Conservation (phyloP, 2,888 invertebrate species). For the Amiota mariae region DNA sequence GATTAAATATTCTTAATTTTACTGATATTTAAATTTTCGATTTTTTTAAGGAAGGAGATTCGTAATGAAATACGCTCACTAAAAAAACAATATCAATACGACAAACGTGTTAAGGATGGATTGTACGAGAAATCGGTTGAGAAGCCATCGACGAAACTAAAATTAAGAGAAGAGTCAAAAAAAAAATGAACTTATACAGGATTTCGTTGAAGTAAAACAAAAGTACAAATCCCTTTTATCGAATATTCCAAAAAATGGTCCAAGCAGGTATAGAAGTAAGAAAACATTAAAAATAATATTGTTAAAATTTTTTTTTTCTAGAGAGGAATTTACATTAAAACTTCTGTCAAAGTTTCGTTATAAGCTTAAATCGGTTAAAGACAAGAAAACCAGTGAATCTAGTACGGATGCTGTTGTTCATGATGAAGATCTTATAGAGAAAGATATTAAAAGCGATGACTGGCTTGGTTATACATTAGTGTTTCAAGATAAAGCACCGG, state of each 20-base stretch:
- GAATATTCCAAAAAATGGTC: slow-evolving; percentile 81
- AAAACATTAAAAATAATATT: not conserved
- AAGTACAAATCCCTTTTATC: slow-evolving; percentile 76
- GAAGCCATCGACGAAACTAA: slow-evolving; percentile 61
- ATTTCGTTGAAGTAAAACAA: slow-evolving; percentile 78
- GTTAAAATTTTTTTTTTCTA: slow-evolving; percentile 30
- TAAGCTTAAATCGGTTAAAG: slow-evolving; percentile 82
- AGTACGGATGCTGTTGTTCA: slow-evolving; percentile 64
- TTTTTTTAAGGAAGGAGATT: slow-evolving; percentile 78
- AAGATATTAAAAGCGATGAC: slow-evolving; percentile 68
- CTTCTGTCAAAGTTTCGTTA: slow-evolving; percentile 88
- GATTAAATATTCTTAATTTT: slow-evolving; percentile 68
- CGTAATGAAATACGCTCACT: slow-evolving; percentile 83
- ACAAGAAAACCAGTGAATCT: slow-evolving; percentile 71
- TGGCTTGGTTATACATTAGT: slow-evolving; percentile 71
- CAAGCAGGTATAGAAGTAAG: slow-evolving; percentile 73
- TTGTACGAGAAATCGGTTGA: slow-evolving; percentile 72
- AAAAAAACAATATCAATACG: slow-evolving; percentile 79
- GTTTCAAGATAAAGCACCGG: slow-evolving; percentile 78
- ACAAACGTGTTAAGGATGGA: slow-evolving; percentile 76
- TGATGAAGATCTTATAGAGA: slow-evolving; percentile 60
- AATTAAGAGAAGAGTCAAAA: slow-evolving; percentile 58
- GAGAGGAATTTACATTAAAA: slow-evolving; percentile 85
- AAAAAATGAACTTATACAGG: slow-evolving; percentile 76
- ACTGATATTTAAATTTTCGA: not conserved